phyloP scores from a whole-genome alignment of 2,113 vertebrate genomes.

The Solea senegalensis region DNA sequence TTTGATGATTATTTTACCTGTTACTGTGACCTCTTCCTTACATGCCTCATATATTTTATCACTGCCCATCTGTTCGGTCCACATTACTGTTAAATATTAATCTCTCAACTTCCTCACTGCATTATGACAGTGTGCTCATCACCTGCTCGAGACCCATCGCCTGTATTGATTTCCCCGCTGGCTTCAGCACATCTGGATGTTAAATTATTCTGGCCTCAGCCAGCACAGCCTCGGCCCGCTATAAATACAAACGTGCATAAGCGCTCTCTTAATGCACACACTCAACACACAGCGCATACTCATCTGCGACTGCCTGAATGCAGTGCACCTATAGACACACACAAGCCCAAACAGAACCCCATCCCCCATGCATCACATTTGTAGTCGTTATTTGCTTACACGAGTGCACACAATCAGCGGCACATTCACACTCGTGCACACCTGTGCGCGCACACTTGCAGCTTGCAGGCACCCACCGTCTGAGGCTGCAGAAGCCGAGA shows the following conservation, averaged over 20 bases:
- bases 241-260: slow-evolving; percentile 40
- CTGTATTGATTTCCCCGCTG: slow-evolving; percentile 56
- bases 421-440: background rate
- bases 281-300: slow-evolving; percentile 6
- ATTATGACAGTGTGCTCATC: slow-evolving; percentile 56
- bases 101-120: slow-evolving; percentile 44
- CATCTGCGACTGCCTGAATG: slow-evolving; percentile 27
- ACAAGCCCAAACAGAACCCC: slow-evolving; percentile 15
- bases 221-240: slow-evolving; percentile 12
- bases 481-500: slow-evolving; percentile 31
- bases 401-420: slow-evolving; percentile 3
- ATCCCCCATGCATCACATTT: slow-evolving; percentile 20
- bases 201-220: slow-evolving; percentile 59
- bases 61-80: slow-evolving; percentile 46
- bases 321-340: slow-evolving; percentile 20
- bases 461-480: slow-evolving; percentile 2
- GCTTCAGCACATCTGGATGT: slow-evolving; percentile 62
- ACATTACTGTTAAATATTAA: slow-evolving; percentile 62
- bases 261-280: slow-evolving; percentile 5
- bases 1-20: slow-evolving; percentile 14
- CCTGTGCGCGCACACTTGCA: slow-evolving; percentile 24
- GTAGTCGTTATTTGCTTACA: slow-evolving; percentile 27
- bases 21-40: slow-evolving; percentile 17
- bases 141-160: slow-evolving; percentile 47
- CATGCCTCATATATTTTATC: slow-evolving; percentile 22